phyloP scores from a whole-genome alignment of 2,888 invertebrate genomes.

The Apomyelois bistriatella region DNA sequence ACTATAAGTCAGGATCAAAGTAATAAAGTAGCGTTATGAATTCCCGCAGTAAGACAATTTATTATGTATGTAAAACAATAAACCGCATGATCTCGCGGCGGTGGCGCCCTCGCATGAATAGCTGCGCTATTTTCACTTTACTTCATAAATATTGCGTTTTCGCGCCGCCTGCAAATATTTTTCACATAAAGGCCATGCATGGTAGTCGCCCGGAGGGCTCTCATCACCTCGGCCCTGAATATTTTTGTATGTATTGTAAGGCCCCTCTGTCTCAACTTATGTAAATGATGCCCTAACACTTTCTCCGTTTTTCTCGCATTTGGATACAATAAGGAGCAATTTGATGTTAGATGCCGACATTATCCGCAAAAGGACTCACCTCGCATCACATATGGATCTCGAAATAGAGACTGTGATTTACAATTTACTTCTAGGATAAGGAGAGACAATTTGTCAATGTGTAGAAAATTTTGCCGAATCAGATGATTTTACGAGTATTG shows the following conservation, averaged over 20 bases:
- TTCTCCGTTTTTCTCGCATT: conserved; percentile 74
- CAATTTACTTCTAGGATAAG: conserved; percentile 52
- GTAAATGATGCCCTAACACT: conserved; percentile 76
- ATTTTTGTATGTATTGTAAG: conserved; percentile 65
- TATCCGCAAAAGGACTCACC: conserved; percentile 60
- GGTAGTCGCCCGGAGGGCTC: conserved; percentile 64
- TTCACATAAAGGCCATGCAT: conserved; percentile 69
- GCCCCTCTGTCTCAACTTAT: conserved; percentile 78
- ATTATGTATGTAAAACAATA: conserved; percentile 54
- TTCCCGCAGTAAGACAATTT: conserved; percentile 42
- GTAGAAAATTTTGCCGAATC: conserved; percentile 13
- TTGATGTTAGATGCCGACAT: conserved; percentile 66
- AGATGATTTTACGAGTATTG: conserved; percentile 12
- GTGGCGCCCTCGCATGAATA: conserved; percentile 39
- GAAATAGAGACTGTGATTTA: conserved; percentile 60
- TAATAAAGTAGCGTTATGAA: conserved; percentile 12
- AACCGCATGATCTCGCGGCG: conserved; percentile 42
- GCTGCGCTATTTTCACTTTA: conserved; percentile 47
- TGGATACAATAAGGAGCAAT: conserved; percentile 75
- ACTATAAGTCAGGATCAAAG: neutral
- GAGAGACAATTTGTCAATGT: conserved; percentile 27
- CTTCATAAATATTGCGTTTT: conserved; percentile 68
- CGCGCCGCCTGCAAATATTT: conserved; percentile 68
- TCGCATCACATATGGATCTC: conserved; percentile 44
- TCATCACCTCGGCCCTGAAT: conserved; percentile 76